phyloP scores from a whole-genome alignment of 1,140 invertebrate genomes.

The Idris sp. region DNA sequence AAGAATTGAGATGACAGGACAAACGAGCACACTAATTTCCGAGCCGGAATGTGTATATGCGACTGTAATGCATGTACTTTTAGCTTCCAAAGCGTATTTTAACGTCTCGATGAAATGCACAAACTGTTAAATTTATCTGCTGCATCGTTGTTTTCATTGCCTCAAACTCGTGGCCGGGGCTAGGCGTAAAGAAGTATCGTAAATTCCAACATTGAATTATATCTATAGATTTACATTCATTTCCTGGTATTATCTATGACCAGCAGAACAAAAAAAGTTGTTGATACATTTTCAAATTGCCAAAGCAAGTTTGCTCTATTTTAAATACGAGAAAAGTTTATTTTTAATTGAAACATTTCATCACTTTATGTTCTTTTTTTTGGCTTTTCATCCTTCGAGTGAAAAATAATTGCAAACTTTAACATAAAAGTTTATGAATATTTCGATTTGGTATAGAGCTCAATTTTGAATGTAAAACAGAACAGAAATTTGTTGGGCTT shows the following conservation, averaged over 20 bases:
- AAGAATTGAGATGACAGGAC: constrained; percentile 31
- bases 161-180: constrained; percentile 19
- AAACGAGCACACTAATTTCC: constrained; percentile 42
- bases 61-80: constrained; percentile 35
- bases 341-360: background rate
- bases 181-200: constrained; percentile 39
- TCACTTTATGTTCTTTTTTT: constrained; percentile 3
- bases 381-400: too few relatives aligned
- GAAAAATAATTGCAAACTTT: too few relatives aligned
- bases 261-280: constrained; percentile 22
- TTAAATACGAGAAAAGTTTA: too few relatives aligned
- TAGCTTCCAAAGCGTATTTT: constrained; percentile 43
- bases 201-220: constrained; percentile 43
- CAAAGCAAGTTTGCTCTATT: constrained; percentile 3
- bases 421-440: too few relatives aligned
- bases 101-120: constrained; percentile 26
- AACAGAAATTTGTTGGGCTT: constrained; percentile 42
- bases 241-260: constrained; percentile 6
- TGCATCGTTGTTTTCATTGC: constrained; percentile 46
- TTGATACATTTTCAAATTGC: constrained; percentile 12
- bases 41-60: constrained; percentile 6
- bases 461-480: constrained; percentile 26
- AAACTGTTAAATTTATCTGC: constrained; percentile 49
- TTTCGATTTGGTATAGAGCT: too few relatives aligned
- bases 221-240: constrained; percentile 12